Evolutionary conservation across 2,888 invertebrate genomes (phyloP), one percentile per base, ranked within the genome.

Genomic region (Psylliodes chrysocephalus): DNA sequence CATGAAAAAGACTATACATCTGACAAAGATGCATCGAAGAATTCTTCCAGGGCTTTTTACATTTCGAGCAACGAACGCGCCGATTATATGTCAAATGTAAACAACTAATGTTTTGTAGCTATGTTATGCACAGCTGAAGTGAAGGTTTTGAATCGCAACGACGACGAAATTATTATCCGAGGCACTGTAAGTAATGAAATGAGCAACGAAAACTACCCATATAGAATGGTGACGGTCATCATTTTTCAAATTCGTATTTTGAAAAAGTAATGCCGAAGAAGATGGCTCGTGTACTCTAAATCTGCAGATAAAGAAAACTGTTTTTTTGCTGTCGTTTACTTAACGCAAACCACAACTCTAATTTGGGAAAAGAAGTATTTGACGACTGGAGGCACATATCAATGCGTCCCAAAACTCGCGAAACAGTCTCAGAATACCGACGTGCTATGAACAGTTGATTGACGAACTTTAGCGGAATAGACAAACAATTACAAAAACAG

Each of bases 241-340:
- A 44, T 4, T 44, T 44, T 44, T 44, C 44, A 44, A 44, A 44
- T 44, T 17, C 19, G 17, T 18, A 44, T 17, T 44, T 44, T 44
- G 15, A 44, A 44, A 44, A 18, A 44, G 44, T 17, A 44, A 17
- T 5, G 44, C 1, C 44, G 19, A 44, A 44, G 44, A 19, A 44
- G 44, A 17, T 44, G 44, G 44, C 17, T 44, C 17, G 44, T 44
- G 14, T 44, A 44, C 44, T 44, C 44, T 17, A 44, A 44, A 19
- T 44, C 17, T 44, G n/a, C n/a, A 44, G 17, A 44, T 44, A 17
- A 44, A 44, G 44, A 17, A 44, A 17, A 44, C 17, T 44, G 17
- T n/a, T n/a, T 44, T 44, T 44, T 44, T 44, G 44, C 2, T 44
- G 44, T 18, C 17, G 17, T 44, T 44, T 44, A 10, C 17, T 44